Evolutionary conservation across 2,797 vertebrate species (phyloP), one percentile per base, ranked within the genome.

Genomic region (Etheostoma perlongum): DNA sequence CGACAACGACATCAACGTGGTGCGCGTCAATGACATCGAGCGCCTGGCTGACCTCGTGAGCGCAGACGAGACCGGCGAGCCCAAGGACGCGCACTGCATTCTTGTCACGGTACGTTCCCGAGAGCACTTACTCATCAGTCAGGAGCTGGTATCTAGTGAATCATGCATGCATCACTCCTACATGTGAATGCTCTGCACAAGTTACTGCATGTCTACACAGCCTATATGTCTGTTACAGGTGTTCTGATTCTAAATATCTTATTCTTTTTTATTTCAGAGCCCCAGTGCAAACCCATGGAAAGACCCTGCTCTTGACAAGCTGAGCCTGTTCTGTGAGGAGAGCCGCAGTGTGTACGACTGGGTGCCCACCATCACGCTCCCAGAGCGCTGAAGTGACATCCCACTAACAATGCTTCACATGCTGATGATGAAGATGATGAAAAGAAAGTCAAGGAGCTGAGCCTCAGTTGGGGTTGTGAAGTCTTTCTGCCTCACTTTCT

Each of bases 1-100:
- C 21, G 98, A 99, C 87, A 99, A 99, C 55, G 97, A 97, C 91
- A 98, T 99, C 52, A 97, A 99, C 93, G 97, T 99, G 8, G 97
- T 99, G 77, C 93, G 97, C 1, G 96, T 99, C 52, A 96, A 95
- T 16, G 97, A 99, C 62, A 95, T 97, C 60, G 95, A 94, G 82
- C 94, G 96, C 54, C 95, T 99, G 76, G 96, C 96, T 0, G 94
- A 95, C 40, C 96, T 99, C 68, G 94, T 99, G 87, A 96, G 96
- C 36, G 86, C 93, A 3, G 96, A 96, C 40, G 96, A 96, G 44
- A 90, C 94, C 0, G 96, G 95, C n/a, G 95, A 97, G 67, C 94
- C 97, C 7, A 96, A 96, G 51, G 98, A 99, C 90, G 93, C 97
- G 4, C 98, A 99, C 85, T 99, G 98, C 95, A 97, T 99, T 87